Evolutionary conservation across 2,888 invertebrate species (phyloP).

Genomic region (Serripes groenlandicus): DNA sequence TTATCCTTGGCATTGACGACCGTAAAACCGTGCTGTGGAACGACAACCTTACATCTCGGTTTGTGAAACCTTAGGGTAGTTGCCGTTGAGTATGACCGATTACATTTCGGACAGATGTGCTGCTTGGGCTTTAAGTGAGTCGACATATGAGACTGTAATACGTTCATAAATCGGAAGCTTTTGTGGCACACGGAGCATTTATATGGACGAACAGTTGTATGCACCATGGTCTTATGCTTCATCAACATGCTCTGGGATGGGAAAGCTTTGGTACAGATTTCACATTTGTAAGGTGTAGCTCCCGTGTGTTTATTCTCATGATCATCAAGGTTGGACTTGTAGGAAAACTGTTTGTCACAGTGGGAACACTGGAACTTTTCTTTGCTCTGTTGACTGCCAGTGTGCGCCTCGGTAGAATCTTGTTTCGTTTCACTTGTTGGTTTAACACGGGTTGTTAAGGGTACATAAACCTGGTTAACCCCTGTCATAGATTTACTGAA

Average conservation of each 20-base stretch:
- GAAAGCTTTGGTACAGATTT: slow-evolving; percentile 72
- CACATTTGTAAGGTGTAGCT: slow-evolving; percentile 73
- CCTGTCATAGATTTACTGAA: no score
- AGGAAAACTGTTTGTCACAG: slow-evolving; percentile 71
- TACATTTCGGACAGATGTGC: slow-evolving; percentile 67
- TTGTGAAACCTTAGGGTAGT: slow-evolving; percentile 68
- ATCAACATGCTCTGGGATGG: slow-evolving; percentile 73
- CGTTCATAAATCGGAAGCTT: slow-evolving; percentile 73
- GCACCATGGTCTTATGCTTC: slow-evolving; percentile 74
- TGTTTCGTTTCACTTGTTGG: neutral
- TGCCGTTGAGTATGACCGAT: slow-evolving; percentile 63
- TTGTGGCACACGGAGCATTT: slow-evolving; percentile 73
- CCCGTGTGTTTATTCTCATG: slow-evolving; percentile 80
- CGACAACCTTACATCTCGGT: neutral
- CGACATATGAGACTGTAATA: slow-evolving; percentile 72
- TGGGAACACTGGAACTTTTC: slow-evolving; percentile 71
- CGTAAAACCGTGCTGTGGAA: neutral
- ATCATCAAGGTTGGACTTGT: slow-evolving; percentile 71
- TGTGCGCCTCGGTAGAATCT: neutral
- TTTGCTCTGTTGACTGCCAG: neutral
- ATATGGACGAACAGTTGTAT: slow-evolving; percentile 71
- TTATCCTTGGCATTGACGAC: neutral
- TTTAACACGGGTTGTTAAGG: neutral
- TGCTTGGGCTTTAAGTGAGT: slow-evolving; percentile 72
- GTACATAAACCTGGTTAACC: neutral